Base-by-base conservation (phyloP, 2,888 invertebrate genomes). In the Cheilosia pagana region DNA sequence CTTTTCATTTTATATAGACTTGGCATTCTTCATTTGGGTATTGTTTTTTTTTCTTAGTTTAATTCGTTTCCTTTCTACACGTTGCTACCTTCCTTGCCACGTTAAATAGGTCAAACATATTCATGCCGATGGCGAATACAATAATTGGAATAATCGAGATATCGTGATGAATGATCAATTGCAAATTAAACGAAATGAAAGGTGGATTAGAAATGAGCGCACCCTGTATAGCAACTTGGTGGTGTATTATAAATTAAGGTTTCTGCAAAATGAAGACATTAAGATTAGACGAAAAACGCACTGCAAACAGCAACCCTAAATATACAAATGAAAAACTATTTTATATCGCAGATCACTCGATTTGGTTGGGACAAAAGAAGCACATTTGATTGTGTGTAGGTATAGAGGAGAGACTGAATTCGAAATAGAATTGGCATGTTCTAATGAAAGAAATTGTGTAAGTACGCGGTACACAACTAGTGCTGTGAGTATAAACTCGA, bases 41-140 rank as follows among this genome's bases (percentile, higher is more conserved):
- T 12, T 12, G 1, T 43, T 45, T 43, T 25, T 16, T 16, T 16
- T 1, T 41, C 2, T 35, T 35, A 12, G 35, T 35, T 35, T 12
- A 35, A 35, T 12, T 60, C 14, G 31, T 43, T 16, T 60, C n/a
- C 67, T 14, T 62, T 62, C 19, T 5, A 52, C 23, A 65, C 45
- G 43, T 63, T 65, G 43, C 12, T 57, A 48, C 39, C 21, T 39
- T 62, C 23, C 48, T 25, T 70, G 35, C 48, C 43, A 59, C 25
- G 23, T 55, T 10, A 79, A 79, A 79, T 67, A 39, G 79, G 79
- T 79, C 74, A 79, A 79, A 25, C 59, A 23, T 74, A 79, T 79
- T 31, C 65, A 60, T 65, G 78, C 72, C 79, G 43, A 35, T 67
- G 74, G 79, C 74, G 21, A 79, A 79, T 60, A 21, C 39, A 65